These are phyloP conservation scores for Bubo blakistoni DNA, from an alignment of 2,113 vertebrate genomes.

Conservation along the genomic window DNA sequence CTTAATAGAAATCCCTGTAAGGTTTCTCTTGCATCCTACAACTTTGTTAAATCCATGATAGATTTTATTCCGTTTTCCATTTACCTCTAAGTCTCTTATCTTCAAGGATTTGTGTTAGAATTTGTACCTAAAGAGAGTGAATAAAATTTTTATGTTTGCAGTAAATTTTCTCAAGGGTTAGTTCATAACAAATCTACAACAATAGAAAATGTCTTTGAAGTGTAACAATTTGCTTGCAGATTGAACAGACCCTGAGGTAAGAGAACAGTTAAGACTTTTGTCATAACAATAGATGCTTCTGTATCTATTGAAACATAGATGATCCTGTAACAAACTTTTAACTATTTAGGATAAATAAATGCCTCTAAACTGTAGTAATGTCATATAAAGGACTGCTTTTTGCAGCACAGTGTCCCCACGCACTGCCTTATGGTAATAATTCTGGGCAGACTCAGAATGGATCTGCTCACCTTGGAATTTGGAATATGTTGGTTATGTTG, in stretches of 20 bases:
- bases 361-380: not conserved
- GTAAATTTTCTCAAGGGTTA: constrained; percentile 33
- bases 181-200: not conserved
- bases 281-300: not conserved
- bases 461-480: not conserved
- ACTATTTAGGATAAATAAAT: not conserved
- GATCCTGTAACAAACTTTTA: not conserved
- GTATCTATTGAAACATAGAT: not conserved
- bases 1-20: not conserved
- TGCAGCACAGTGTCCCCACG: not conserved
- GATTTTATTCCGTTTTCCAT: not conserved
- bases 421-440: not conserved
- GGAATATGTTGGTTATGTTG: not conserved
- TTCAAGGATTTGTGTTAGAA: constrained; percentile 27
- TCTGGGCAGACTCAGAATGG: not conserved
- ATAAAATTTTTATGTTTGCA: not conserved
- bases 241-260: constrained; percentile 8
- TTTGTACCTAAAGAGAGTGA: not conserved
- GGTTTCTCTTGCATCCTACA: not conserved
- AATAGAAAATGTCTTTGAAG: constrained; percentile 4
- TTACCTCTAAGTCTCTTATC: not conserved
- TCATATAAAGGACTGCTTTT: not conserved
- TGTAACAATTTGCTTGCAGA: not conserved
- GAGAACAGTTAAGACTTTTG: not conserved
- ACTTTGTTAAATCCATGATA: not conserved